These are phyloP conservation scores for Coregonus ussuriensis DNA, from an alignment of 2,797 vertebrate species.

Conservation along the genomic window DNA sequence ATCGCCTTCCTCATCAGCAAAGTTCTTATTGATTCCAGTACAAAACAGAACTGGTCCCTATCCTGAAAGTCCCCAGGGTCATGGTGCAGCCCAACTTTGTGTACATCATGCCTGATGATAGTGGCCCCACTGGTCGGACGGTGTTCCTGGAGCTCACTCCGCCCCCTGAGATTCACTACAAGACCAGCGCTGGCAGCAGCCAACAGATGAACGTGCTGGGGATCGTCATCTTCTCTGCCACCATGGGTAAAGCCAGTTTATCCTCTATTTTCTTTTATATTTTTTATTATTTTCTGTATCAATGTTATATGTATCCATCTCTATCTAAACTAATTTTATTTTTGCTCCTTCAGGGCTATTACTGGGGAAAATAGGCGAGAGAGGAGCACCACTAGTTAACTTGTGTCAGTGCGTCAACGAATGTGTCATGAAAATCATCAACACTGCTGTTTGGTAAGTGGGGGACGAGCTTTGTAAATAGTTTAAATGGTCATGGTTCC, in stretches of 20 bases:
- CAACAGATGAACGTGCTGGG: slow-evolving; percentile 91
- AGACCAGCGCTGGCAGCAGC: slow-evolving; percentile 81
- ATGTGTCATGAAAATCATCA: slow-evolving; percentile 91
- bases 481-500: not conserved
- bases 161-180: slow-evolving; percentile 80
- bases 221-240: slow-evolving; percentile 90
- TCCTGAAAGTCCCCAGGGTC: slow-evolving; percentile 70
- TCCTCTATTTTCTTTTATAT: not conserved
- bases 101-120: slow-evolving; percentile 80
- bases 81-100: slow-evolving; percentile 75
- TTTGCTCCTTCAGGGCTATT: slow-evolving; percentile 76
- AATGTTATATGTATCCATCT: not conserved
- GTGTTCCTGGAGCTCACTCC: slow-evolving; percentile 85
- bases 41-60: slow-evolving; percentile 81
- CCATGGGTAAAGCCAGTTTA: slow-evolving; percentile 76
- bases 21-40: slow-evolving; percentile 69
- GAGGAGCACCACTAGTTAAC: slow-evolving; percentile 82
- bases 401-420: slow-evolving; percentile 91
- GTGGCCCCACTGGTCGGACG: slow-evolving; percentile 69
- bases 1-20: not conserved
- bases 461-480: not conserved
- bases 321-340: not conserved
- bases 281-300: not conserved
- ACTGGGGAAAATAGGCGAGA: slow-evolving; percentile 87
- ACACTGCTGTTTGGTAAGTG: slow-evolving; percentile 87